Conservation (phyloP, 2,113 vertebrate species). For the Notothenia coriiceps region DNA sequence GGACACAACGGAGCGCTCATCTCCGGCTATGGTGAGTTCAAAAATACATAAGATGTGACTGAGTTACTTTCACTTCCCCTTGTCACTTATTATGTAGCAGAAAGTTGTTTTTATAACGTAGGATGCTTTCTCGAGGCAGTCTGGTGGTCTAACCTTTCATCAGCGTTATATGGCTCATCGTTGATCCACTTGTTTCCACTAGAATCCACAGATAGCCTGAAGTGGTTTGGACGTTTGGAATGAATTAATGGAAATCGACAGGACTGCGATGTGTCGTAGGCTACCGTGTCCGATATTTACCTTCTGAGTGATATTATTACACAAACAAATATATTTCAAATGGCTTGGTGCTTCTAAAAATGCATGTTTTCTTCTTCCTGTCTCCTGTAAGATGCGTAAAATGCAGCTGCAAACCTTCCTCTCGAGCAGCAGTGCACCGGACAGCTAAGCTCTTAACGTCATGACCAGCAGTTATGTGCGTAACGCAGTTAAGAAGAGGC, state of each 20-base stretch:
- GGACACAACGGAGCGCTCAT: conserved; percentile 90
- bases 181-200: background rate
- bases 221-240: conserved; percentile 7
- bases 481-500: conserved; percentile 69
- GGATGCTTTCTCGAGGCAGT: background rate
- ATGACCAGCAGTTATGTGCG: conserved; percentile 33
- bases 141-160: background rate
- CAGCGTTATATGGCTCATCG: conserved; percentile 2
- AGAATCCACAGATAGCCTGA: background rate
- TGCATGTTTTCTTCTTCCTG: background rate
- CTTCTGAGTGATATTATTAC: background rate
- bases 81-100: background rate
- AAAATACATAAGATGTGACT: background rate
- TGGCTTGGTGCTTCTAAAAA: background rate
- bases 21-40: conserved; percentile 93
- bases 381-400: conserved; percentile 15
- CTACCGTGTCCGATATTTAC: background rate
- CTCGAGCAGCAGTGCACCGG: conserved; percentile 1
- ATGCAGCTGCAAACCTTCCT: background rate
- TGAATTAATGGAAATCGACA: background rate
- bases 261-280: background rate
- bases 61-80: too few relatives aligned
- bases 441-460: conserved; percentile 31
- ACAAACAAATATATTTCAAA: too few relatives aligned
- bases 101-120: background rate